Percentiles rank a stretch among this genome's conserved stretches.
Evolutionary conservation across 2,888 invertebrate genomes (phyloP).

Genomic region (Steinernema hermaphroditum): DNA sequence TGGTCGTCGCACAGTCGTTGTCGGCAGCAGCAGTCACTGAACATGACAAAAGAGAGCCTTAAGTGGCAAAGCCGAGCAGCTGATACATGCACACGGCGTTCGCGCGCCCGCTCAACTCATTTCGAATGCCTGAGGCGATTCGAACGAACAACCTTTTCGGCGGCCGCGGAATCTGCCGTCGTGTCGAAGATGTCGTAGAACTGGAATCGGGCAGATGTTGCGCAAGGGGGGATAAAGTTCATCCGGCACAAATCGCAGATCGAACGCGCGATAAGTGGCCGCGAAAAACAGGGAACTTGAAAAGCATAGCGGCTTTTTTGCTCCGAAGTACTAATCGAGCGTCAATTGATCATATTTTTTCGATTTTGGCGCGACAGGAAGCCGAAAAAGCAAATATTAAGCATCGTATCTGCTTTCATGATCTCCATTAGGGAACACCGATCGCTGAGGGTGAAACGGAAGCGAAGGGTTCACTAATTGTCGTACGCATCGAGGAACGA

Average conservation of each 20-base stretch:
- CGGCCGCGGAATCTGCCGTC: neutral
- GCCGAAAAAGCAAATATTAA: neutral
- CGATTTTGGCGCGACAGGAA: neutral
- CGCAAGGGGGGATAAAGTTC: constrained; percentile 30
- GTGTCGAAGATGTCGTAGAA: neutral
- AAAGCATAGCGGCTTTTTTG: neutral
- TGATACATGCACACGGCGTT: neutral
- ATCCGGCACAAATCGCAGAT: constrained; percentile 10
- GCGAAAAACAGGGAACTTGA: constrained; percentile 15
- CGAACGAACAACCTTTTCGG: constrained; percentile 18
- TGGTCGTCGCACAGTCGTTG: constrained; percentile 14
- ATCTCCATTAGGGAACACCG: neutral
- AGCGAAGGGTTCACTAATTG: neutral
- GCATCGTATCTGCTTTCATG: neutral
- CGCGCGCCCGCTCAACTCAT: neutral
- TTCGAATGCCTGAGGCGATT: constrained; percentile 5
- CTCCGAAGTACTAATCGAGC: neutral
- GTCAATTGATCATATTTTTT: neutral
- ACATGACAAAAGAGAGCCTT: neutral
- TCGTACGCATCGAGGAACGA: neutral
- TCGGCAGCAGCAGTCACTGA: neutral
- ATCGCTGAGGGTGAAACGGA: neutral
- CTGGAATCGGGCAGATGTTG: constrained; percentile 24
- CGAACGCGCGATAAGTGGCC: neutral
- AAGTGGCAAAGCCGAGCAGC: neutral